A percentile compares a stretch with the other conserved stretches of the same genome.
phyloP scores from a whole-genome alignment of 2,113 vertebrate genomes.

The Tonatia bakeri region DNA sequence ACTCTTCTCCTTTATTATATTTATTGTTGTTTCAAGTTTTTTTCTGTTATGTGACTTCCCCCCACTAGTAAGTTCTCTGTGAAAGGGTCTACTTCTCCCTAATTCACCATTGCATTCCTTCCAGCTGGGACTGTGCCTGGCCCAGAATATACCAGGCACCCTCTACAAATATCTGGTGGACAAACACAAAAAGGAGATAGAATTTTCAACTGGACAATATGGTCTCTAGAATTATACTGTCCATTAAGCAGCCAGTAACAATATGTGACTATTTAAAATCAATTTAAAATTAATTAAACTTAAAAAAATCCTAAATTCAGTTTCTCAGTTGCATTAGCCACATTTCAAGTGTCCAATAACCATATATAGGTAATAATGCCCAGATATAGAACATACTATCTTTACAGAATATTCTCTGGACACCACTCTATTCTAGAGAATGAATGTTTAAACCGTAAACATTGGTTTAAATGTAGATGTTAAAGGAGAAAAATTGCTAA shows the following conservation, averaged over 20 bases:
- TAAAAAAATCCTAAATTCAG: not conserved
- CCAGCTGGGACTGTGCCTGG: not conserved
- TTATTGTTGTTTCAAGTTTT: not conserved
- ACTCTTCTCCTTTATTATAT: not conserved
- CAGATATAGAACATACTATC: not conserved
- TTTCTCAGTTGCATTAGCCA: not conserved
- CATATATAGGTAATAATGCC: not conserved
- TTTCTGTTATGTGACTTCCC: not conserved
- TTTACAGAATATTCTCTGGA: not conserved
- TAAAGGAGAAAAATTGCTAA: not conserved
- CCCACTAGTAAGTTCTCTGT: not conserved
- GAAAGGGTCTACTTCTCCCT: not conserved
- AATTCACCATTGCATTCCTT: not conserved
- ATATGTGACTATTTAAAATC: not conserved
- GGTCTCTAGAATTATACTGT: not conserved
- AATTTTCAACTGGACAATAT: not conserved
- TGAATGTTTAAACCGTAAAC: not conserved
- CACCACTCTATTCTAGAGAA: not conserved
- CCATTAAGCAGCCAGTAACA: not conserved
- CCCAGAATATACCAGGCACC: not conserved
- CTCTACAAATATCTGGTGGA: not conserved
- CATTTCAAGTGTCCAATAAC: not conserved
- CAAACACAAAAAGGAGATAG: not conserved
- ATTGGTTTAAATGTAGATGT: not conserved
- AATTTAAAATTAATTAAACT: not conserved